These are phyloP conservation scores for Cuculus canorus DNA, from an alignment of 2,797 vertebrate genomes.

Conservation along the genomic window DNA sequence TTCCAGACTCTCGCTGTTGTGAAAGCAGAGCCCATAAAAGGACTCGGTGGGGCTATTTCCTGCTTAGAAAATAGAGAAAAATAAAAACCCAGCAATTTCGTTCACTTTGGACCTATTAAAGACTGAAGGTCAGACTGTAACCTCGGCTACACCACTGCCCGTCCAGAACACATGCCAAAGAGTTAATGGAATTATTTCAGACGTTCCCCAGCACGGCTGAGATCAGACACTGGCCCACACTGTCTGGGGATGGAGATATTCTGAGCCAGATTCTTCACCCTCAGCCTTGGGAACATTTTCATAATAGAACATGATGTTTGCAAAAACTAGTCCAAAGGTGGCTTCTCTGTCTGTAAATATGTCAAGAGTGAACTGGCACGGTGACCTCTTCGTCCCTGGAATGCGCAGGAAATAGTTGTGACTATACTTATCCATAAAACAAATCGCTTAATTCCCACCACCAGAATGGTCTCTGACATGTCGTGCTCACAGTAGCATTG, in stretches of 20 bases:
- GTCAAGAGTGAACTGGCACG: conserved; percentile 59
- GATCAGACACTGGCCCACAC: conserved; percentile 39
- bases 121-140: conserved; percentile 20
- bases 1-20: conserved; percentile 35
- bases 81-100: conserved; percentile 13
- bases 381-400: conserved; percentile 34
- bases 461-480: background rate
- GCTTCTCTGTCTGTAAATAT: conserved; percentile 65
- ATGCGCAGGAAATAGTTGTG: conserved; percentile 70
- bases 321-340: conserved; percentile 65
- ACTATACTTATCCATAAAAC: conserved; percentile 42
- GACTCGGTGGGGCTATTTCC: background rate
- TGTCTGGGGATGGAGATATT: conserved; percentile 44
- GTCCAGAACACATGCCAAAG: background rate
- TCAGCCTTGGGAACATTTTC: conserved; percentile 48
- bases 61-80: conserved; percentile 41
- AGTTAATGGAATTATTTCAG: conserved; percentile 43
- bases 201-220: background rate
- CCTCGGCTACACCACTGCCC: conserved; percentile 3
- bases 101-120: conserved; percentile 5
- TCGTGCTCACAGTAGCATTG: background rate
- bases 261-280: conserved; percentile 42
- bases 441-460: conserved; percentile 7
- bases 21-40: conserved; percentile 23
- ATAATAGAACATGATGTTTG: conserved; percentile 32